Evolutionary conservation across 2,888 invertebrate species (phyloP), one percentile per base, ranked within the genome.

Genomic region (Bellardia bayeri): DNA sequence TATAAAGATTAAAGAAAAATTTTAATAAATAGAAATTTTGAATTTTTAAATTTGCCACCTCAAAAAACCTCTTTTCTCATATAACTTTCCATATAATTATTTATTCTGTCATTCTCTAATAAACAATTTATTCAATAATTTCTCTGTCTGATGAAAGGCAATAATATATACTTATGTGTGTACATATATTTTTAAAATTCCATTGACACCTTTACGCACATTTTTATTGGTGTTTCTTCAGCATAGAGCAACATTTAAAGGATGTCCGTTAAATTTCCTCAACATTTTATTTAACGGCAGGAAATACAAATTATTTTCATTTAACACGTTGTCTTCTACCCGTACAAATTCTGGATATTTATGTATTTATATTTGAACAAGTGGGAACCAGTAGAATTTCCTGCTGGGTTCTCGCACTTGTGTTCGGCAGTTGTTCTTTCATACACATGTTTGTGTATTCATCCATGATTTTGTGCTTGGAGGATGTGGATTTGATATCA

Each of bases 341-440:
- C 51, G 4, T 51, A 51, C 13, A 51, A 6, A 51, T 5, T 51
- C 14, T 13, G 51, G n/a, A 51, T 51, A 51, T 63, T 14, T 49
- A 40, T 16, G 23, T 23, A 23, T 33, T 68, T 14, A 4, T 30
- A 2, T 14, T 68, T 33, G 9, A 49, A 16, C 49, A 49, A 68
- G 9, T 69, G 5, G 69, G n/a, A 54, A 71, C 16, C 16, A 11
- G n/a, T 16, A 71, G 40, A 71, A 51, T 56, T 71, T 71, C 69
- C 71, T 71, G 71, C 40, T 56, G 71, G 54, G 54, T 71, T 37
- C 30, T 71, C 2, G 16, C 54, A 40, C 56, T 37, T 40, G 37
- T 16, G n/a, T 33, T 37, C 14, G 8, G 33, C 14, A 33, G 5
- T 68, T 13, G 16, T 69, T 16, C n/a, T 5, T 16, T 7, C 30